These are phyloP conservation scores for Lysiphlebus fabarum DNA, from an alignment of 1,140 invertebrate species.

Conservation along the genomic window DNA sequence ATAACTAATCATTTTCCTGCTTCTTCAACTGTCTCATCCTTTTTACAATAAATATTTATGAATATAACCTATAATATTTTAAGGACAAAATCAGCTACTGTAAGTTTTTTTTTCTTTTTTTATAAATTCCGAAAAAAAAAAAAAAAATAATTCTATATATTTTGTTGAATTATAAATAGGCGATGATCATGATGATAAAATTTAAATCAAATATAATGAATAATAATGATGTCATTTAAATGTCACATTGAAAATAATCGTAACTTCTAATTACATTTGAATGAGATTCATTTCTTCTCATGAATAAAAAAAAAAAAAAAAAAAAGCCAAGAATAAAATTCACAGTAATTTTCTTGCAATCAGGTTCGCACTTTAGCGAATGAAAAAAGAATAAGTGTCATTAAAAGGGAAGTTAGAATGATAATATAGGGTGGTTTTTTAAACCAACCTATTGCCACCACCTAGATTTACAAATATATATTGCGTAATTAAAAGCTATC, in stretches of 20 bases:
- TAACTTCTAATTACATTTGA: constrained; percentile 15
- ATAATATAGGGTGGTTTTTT: constrained; percentile 17
- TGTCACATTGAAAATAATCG: constrained; percentile 21
- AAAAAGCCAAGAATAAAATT: no score
- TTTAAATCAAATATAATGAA: no score
- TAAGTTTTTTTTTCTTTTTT: background rate
- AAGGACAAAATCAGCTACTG: background rate
- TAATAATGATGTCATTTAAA: no score
- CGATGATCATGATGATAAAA: no score
- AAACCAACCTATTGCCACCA: background rate
- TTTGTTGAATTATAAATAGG: no score
- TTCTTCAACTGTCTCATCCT: constrained; percentile 44
- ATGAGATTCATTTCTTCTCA: constrained; percentile 15
- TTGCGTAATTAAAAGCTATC: constrained; percentile 52
- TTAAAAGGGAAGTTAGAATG: no score
- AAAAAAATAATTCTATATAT: no score
- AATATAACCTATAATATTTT: no score
- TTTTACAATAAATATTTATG: constrained; percentile 7
- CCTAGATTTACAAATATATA: constrained; percentile 41
- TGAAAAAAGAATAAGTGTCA: no score
- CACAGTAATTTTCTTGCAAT: constrained; percentile 23
- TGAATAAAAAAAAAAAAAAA: constrained; percentile 15
- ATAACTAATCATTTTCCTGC: constrained; percentile 55
- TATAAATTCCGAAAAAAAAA: no score
- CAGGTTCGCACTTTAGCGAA: background rate